Evolutionary conservation across 2,888 invertebrate genomes (phyloP).

Genomic region (Myathropa florea): DNA sequence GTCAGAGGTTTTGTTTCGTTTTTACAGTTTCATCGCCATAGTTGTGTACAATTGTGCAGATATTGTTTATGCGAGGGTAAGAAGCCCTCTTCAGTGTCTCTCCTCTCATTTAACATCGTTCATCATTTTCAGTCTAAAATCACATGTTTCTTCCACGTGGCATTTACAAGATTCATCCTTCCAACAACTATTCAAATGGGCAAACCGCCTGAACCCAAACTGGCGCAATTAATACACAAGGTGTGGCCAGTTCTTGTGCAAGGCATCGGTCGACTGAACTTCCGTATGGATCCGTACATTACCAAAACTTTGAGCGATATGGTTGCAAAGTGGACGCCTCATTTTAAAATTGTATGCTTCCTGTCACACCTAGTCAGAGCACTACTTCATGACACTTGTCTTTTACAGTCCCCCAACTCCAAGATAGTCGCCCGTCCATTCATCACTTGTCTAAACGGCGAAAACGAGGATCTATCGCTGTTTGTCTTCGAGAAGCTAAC

Average conservation of each 20-base stretch:
- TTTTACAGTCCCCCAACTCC: slow-evolving; percentile 73
- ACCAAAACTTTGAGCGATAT: slow-evolving; percentile 81
- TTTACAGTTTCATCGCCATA: slow-evolving; percentile 79
- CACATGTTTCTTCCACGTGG: slow-evolving; percentile 81
- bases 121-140: slow-evolving; percentile 72
- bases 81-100: slow-evolving; percentile 57
- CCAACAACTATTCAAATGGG: slow-evolving; percentile 82
- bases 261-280: slow-evolving; percentile 82
- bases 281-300: slow-evolving; percentile 81
- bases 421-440: slow-evolving; percentile 78
- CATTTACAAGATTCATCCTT: slow-evolving; percentile 82
- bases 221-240: slow-evolving; percentile 81
- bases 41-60: slow-evolving; percentile 79
- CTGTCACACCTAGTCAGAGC: neutral
- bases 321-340: slow-evolving; percentile 80
- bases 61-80: slow-evolving; percentile 78
- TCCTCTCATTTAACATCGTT: too few species aligned
- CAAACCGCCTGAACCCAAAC: slow-evolving; percentile 78
- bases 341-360: slow-evolving; percentile 75
- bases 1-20: slow-evolving; percentile 76
- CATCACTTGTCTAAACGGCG: slow-evolving; percentile 75
- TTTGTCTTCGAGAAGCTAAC: slow-evolving; percentile 77
- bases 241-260: slow-evolving; percentile 82
- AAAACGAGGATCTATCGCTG: slow-evolving; percentile 74
- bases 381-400: neutral